A percentile compares a stretch with the other conserved stretches of the same genome.
These are phyloP conservation scores for Manduca sexta DNA, from an alignment of 1,140 invertebrate genomes.

Conservation along the genomic window DNA sequence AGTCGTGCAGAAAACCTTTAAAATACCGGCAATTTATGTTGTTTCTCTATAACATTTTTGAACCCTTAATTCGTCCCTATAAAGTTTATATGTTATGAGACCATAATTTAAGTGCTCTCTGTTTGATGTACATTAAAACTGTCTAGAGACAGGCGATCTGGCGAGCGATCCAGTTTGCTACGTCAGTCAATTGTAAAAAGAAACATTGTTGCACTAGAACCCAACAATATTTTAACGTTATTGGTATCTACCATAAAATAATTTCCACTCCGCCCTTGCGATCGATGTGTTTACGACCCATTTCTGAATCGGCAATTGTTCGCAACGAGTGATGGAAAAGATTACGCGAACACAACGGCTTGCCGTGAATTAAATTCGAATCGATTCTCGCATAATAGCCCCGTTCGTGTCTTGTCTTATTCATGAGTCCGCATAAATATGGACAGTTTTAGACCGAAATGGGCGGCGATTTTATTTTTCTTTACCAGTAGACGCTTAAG, in stretches of 20 bases:
- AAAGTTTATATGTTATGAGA: too few relatives aligned
- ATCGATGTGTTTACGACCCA: constrained; percentile 11
- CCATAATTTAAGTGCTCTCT: too few relatives aligned
- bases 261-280: constrained; percentile 2
- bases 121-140: too few relatives aligned
- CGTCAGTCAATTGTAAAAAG: too few relatives aligned
- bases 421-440: constrained; percentile 16
- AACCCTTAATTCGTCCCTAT: too few relatives aligned
- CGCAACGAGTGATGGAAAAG: constrained; percentile 4
- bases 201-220: too few relatives aligned
- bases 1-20: too few relatives aligned
- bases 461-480: constrained; percentile 3
- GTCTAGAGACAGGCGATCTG: too few relatives aligned
- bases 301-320: constrained; percentile 11
- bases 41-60: too few relatives aligned
- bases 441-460: constrained; percentile 9
- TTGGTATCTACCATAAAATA: neutral
- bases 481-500: neutral
- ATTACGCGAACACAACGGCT: constrained; percentile 9
- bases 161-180: too few relatives aligned
- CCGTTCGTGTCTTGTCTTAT: constrained; percentile 17
- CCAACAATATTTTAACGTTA: too few relatives aligned
- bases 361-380: constrained; percentile 15
- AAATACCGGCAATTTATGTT: too few relatives aligned
- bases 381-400: constrained; percentile 10